Evolutionary conservation across 2,113 vertebrate species (phyloP).

Genomic region (Xiphorhynchus elegans): DNA sequence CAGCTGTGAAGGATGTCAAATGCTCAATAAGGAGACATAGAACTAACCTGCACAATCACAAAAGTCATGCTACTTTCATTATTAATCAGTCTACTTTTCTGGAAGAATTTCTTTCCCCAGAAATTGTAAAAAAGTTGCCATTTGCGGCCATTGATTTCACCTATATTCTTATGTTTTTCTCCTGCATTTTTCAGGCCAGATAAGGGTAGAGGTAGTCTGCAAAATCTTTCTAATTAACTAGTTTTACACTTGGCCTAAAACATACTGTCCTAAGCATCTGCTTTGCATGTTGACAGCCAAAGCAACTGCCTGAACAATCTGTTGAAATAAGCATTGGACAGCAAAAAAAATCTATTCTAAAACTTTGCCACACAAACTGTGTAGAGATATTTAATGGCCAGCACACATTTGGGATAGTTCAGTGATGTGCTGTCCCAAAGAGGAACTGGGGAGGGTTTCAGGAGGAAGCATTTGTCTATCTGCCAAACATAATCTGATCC

Average conservation of each 20-base stretch:
- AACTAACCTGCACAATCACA: neutral
- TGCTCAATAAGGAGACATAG: neutral
- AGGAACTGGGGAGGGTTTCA: neutral
- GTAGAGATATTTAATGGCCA: neutral
- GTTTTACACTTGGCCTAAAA: neutral
- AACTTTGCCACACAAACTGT: neutral
- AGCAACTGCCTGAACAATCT: neutral
- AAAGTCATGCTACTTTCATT: neutral
- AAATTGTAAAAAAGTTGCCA: neutral
- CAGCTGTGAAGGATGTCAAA: neutral
- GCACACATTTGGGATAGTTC: neutral
- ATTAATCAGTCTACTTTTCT: neutral
- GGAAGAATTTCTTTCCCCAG: neutral
- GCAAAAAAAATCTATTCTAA: neutral
- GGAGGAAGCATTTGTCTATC: neutral
- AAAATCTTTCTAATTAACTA: neutral
- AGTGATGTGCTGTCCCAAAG: neutral
- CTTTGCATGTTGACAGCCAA: neutral
- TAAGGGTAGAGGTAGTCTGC: neutral
- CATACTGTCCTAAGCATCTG: neutral
- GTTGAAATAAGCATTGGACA: neutral
- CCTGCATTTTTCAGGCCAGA: neutral
- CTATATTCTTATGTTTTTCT: neutral
- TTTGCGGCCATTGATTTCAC: neutral
- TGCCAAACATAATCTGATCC: neutral